These are phyloP conservation scores for Formicarius rufipectus DNA, from an alignment of 2,113 vertebrate species.

Conservation along the genomic window DNA sequence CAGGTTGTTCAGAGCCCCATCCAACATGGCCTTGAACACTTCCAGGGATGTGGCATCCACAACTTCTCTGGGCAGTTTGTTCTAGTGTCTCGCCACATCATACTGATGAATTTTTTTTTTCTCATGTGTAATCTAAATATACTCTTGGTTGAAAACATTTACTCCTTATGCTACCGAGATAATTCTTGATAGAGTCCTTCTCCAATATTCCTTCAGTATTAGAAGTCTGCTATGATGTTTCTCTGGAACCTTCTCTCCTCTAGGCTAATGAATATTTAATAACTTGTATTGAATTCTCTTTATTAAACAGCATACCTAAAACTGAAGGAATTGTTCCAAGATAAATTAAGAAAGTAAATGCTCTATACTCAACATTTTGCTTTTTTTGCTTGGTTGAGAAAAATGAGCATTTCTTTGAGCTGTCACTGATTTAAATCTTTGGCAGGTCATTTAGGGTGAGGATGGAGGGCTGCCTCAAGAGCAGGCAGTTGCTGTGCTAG, in stretches of 20 bases:
- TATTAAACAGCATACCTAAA: neutral
- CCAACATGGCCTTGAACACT: neutral
- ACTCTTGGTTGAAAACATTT: neutral
- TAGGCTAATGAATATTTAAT: neutral
- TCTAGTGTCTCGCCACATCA: neutral
- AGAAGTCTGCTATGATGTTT: neutral
- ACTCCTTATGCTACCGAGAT: neutral
- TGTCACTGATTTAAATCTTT: neutral
- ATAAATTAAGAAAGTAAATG: neutral
- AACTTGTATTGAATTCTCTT: neutral
- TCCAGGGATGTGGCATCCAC: neutral
- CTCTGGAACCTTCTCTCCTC: neutral
- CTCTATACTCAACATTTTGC: neutral
- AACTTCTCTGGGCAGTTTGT: neutral
- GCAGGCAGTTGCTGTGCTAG: fast-evolving
- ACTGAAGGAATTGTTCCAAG: neutral
- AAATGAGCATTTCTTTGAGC: neutral
- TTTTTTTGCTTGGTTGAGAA: neutral
- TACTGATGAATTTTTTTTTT: neutral
- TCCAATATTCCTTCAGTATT: neutral
- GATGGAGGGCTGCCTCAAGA: neutral
- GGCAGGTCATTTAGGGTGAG: neutral
- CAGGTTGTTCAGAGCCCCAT: neutral
- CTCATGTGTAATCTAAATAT: neutral
- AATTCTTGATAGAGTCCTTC: fast-evolving